phyloP scores from a whole-genome alignment of 1,140 invertebrate species.

The Dendroctonus ponderosae region DNA sequence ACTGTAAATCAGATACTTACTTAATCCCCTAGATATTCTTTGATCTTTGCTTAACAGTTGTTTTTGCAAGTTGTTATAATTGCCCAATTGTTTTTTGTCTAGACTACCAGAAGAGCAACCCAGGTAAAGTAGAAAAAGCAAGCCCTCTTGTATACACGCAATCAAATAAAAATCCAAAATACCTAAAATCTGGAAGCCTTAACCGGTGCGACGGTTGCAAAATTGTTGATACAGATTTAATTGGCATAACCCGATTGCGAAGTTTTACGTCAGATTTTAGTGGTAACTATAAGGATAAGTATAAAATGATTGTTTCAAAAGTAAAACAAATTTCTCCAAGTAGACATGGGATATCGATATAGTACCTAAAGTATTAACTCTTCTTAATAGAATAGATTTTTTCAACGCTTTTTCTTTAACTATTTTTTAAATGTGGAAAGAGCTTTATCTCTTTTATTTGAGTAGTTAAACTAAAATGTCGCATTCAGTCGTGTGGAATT shows the following conservation, averaged over 20 bases:
- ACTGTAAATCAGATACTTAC: background rate
- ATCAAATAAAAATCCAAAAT: conserved; percentile 14
- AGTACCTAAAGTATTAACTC: too few relatives aligned
- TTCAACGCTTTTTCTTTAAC: too few relatives aligned
- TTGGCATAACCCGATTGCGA: conserved; percentile 10
- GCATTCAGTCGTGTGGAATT: too few relatives aligned
- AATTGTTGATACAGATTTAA: conserved; percentile 19
- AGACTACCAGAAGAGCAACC: conserved; percentile 43
- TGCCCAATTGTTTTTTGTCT: conserved; percentile 37
- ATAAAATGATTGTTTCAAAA: background rate
- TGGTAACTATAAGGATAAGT: conserved; percentile 33
- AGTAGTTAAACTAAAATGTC: too few relatives aligned
- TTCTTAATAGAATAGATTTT: too few relatives aligned
- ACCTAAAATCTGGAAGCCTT: conserved; percentile 22
- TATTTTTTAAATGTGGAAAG: too few relatives aligned
- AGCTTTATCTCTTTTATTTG: too few relatives aligned
- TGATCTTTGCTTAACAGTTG: conserved; percentile 1
- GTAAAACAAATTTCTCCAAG: too few relatives aligned
- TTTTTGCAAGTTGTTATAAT: conserved; percentile 30
- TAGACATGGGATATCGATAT: too few relatives aligned
- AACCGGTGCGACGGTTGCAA: conserved; percentile 1
- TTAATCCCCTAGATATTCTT: conserved; percentile 19
- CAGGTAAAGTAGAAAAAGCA: conserved; percentile 43
- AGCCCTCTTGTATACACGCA: conserved; percentile 20
- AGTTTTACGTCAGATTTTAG: conserved; percentile 8